These are phyloP conservation scores for Vanessa cardui DNA, from an alignment of 2,888 invertebrate genomes.

Conservation along the genomic window DNA sequence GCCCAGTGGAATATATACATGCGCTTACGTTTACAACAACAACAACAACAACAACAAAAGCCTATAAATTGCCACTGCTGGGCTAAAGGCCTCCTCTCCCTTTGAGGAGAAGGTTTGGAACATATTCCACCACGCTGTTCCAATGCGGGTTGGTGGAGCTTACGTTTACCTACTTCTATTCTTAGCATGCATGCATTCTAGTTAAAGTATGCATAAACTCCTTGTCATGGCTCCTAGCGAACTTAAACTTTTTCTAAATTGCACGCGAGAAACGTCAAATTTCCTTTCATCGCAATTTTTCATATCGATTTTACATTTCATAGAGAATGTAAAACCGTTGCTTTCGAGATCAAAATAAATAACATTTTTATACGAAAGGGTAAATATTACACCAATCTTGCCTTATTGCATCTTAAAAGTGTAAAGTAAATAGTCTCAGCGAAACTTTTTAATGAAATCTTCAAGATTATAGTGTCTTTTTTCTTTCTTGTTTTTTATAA, in stretches of 20 bases:
- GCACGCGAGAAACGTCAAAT: not conserved
- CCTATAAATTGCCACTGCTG: too few relatives aligned
- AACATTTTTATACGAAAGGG: constrained; percentile 7
- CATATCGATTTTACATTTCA: not conserved
- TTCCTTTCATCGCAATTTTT: not conserved
- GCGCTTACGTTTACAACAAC: too few relatives aligned
- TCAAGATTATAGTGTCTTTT: not conserved
- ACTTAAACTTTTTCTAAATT: not conserved
- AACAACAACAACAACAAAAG: too few relatives aligned
- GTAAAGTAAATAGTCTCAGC: not conserved
- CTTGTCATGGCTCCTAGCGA: too few relatives aligned
- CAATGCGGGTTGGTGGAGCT: too few relatives aligned
- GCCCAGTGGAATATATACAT: too few relatives aligned
- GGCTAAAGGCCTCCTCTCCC: too few relatives aligned
- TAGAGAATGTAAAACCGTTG: constrained; percentile 1
- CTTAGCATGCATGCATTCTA: too few relatives aligned
- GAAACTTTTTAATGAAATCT: constrained; percentile 1
- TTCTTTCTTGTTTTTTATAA: not conserved
- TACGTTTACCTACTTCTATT: too few relatives aligned
- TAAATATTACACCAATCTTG: not conserved
- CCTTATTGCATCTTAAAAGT: not conserved
- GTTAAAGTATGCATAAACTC: too few relatives aligned
- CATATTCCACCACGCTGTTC: too few relatives aligned
- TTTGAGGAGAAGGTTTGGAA: too few relatives aligned
- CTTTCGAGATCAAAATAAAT: constrained; percentile 19